These are phyloP conservation scores for Clivina fossor DNA, from an alignment of 2,888 invertebrate species.

Conservation along the genomic window DNA sequence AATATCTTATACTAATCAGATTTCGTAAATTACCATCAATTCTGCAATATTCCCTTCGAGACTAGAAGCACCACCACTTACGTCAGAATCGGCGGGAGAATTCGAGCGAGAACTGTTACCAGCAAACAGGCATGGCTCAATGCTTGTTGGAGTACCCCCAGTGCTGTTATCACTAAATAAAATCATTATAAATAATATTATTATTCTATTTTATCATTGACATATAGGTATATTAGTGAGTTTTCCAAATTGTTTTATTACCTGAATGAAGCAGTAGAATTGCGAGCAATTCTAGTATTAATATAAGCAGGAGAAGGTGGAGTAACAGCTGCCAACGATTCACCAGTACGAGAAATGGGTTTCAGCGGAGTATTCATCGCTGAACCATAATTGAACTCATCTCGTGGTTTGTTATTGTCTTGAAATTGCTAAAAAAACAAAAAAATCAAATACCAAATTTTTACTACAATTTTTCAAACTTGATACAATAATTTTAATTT, in stretches of 20 bases:
- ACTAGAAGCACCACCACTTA: slow-evolving; percentile 58
- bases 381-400: slow-evolving; percentile 29
- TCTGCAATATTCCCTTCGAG: slow-evolving; percentile 58
- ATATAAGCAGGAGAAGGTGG: slow-evolving; percentile 18
- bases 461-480: no score
- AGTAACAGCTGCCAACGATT: slow-evolving; percentile 23
- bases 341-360: slow-evolving; percentile 13
- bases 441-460: no score
- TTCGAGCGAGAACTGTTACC: slow-evolving; percentile 57
- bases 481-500: no score
- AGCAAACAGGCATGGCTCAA: slow-evolving; percentile 52
- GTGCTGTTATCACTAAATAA: slow-evolving; percentile 55
- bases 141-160: slow-evolving; percentile 55
- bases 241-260: no score
- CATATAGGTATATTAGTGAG: no score
- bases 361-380: slow-evolving; percentile 29
- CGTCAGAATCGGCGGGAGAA: slow-evolving; percentile 61
- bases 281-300: slow-evolving; percentile 15
- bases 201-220: not conserved
- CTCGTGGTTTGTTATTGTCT: slow-evolving; percentile 18
- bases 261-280: slow-evolving; percentile 20
- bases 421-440: no score
- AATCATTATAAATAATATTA: no score
- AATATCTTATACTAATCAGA: no score
- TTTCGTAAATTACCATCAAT: slow-evolving; percentile 64